Conservation (phyloP, 2,113 vertebrate genomes). For the Hemibagrus wyckioides region DNA sequence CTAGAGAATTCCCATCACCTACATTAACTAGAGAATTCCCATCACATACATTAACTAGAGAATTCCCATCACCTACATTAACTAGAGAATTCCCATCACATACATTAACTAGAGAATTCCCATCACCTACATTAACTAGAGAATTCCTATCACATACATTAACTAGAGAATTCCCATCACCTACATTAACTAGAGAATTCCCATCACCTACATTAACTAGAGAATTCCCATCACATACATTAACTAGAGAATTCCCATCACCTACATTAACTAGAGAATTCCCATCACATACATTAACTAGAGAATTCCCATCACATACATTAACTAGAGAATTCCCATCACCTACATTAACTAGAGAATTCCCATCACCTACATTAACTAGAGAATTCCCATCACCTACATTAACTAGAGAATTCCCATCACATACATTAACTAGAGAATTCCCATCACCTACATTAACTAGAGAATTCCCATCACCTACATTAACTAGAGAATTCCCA, state of each 20-base stretch:
- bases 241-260: conserved; percentile 5
- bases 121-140: neutral
- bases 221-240: neutral
- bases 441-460: neutral
- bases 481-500: conserved; percentile 2
- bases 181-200: conserved; percentile 2
- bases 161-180: conserved; percentile 5
- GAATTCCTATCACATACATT: neutral
- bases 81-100: conserved; percentile 2
- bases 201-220: neutral
- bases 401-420: conserved; percentile 3
- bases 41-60: too few species aligned
- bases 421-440: too few species aligned
- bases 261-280: too few species aligned
- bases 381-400: neutral
- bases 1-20: conserved; percentile 1
- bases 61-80: conserved; percentile 2
- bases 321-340: conserved; percentile 1
- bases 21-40: conserved; percentile 8
- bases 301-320: neutral
- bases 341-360: too few species aligned
- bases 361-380: neutral
- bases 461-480: conserved; percentile 1
- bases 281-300: neutral
- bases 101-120: conserved; percentile 1